A percentile compares a stretch with the other conserved stretches of the same genome.
These are phyloP conservation scores for Mantis religiosa DNA, from an alignment of 2,888 invertebrate species.

Conservation along the genomic window DNA sequence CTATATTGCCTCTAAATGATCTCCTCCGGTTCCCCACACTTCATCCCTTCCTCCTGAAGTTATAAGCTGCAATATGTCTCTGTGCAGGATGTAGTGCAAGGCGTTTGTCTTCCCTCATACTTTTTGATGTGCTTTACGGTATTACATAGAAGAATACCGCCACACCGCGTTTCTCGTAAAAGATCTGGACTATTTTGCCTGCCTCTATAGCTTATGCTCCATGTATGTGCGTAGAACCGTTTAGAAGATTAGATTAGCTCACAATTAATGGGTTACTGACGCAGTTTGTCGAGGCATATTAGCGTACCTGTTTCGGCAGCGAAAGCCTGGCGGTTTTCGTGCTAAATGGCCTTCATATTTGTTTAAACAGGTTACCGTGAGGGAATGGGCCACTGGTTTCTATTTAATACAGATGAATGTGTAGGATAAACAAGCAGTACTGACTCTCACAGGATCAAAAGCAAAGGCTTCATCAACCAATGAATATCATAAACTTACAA, in stretches of 20 bases:
- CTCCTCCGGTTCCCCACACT: too few relatives aligned
- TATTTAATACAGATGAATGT: not conserved
- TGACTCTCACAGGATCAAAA: not conserved
- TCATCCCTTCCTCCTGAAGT: too few relatives aligned
- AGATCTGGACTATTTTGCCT: not conserved
- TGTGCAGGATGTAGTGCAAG: too few relatives aligned
- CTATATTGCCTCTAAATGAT: too few relatives aligned
- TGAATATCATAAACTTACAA: too few relatives aligned
- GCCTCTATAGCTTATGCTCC: not conserved
- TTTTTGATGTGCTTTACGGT: too few relatives aligned
- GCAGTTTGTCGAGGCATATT: not conserved
- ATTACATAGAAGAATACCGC: too few relatives aligned
- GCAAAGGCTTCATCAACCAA: not conserved
- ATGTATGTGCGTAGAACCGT: not conserved
- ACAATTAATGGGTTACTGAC: too few relatives aligned
- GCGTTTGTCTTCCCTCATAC: too few relatives aligned
- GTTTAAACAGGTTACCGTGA: not conserved
- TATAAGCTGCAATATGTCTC: too few relatives aligned
- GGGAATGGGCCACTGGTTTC: not conserved
- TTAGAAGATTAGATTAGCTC: too few relatives aligned
- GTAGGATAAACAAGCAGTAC: not conserved
- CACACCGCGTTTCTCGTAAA: not conserved
- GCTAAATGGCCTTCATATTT: not conserved
- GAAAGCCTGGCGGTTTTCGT: not conserved
- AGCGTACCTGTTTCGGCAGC: not conserved